Conservation (phyloP, 2,888 invertebrate species). For the Eupeodes latifasciatus region DNA sequence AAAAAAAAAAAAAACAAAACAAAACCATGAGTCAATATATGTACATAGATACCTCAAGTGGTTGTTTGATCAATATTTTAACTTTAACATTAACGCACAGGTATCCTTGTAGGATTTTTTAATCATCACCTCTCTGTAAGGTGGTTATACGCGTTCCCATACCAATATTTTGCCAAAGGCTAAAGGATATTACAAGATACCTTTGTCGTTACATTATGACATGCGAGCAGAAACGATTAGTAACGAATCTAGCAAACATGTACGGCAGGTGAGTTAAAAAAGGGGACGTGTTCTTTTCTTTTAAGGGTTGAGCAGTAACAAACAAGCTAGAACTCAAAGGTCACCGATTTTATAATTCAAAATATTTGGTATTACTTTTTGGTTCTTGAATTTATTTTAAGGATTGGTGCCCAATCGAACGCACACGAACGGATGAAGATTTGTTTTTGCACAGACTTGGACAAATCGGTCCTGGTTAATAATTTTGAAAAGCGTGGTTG, state of each 20-base stretch:
- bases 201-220: constrained; percentile 44
- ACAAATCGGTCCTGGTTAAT: constrained; percentile 95
- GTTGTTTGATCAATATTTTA: constrained; percentile 62
- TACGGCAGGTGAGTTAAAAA: constrained; percentile 83
- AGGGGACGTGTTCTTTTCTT: no score
- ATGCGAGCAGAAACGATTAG: constrained; percentile 78
- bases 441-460: constrained; percentile 86
- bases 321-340: constrained; percentile 2
- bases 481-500: constrained; percentile 97
- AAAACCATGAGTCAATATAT: constrained; percentile 3
- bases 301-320: background rate
- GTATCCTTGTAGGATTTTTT: constrained; percentile 10
- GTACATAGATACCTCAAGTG: background rate
- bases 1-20: no score
- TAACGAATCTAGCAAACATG: constrained; percentile 82
- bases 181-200: constrained; percentile 1
- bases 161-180: background rate
- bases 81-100: constrained; percentile 45
- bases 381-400: constrained; percentile 55
- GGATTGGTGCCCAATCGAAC: constrained; percentile 76
- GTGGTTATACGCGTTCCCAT: constrained; percentile 33
- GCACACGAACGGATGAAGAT: constrained; percentile 80
- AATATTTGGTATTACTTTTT: background rate
- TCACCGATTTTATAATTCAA: constrained; percentile 14
- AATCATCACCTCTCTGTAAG: constrained; percentile 27